Evolutionary conservation across 1,140 invertebrate species (phyloP).

Genomic region (Trachymyrmex cornetzi): DNA sequence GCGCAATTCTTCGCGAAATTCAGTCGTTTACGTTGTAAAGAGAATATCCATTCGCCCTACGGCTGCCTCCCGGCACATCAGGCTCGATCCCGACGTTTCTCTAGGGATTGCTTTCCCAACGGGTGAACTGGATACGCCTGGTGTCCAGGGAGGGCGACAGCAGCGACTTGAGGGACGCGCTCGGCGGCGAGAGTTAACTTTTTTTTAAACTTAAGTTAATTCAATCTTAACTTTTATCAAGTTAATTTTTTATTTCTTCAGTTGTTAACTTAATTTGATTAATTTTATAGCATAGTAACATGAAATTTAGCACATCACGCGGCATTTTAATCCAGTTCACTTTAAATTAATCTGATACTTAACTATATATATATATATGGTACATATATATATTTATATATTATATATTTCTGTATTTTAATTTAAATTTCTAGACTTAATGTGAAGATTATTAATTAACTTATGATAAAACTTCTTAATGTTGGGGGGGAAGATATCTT

Average conservation of each 20-base stretch:
- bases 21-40: slow-evolving; percentile 71
- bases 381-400: too few relatives aligned
- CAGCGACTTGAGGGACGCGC: slow-evolving; percentile 88
- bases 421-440: not conserved
- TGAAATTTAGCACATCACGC: too few relatives aligned
- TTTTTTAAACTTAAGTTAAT: too few relatives aligned
- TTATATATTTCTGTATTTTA: not conserved
- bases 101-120: slow-evolving; percentile 85
- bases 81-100: not conserved
- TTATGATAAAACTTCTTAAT: not conserved
- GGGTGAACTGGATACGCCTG: slow-evolving; percentile 85
- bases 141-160: slow-evolving; percentile 88
- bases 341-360: too few relatives aligned
- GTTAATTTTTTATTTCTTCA: too few relatives aligned
- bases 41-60: slow-evolving; percentile 43
- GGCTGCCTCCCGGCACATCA: slow-evolving; percentile 11
- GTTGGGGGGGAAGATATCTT: not conserved
- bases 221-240: too few relatives aligned
- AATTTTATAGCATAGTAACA: too few relatives aligned
- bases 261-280: too few relatives aligned
- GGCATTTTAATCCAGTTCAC: too few relatives aligned
- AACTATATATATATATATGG: too few relatives aligned
- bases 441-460: not conserved
- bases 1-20: slow-evolving; percentile 74
- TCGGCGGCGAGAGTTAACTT: slow-evolving; percentile 80